Evolutionary conservation across 2,113 vertebrate genomes (phyloP).

Genomic region (Platysternon megacephalum): DNA sequence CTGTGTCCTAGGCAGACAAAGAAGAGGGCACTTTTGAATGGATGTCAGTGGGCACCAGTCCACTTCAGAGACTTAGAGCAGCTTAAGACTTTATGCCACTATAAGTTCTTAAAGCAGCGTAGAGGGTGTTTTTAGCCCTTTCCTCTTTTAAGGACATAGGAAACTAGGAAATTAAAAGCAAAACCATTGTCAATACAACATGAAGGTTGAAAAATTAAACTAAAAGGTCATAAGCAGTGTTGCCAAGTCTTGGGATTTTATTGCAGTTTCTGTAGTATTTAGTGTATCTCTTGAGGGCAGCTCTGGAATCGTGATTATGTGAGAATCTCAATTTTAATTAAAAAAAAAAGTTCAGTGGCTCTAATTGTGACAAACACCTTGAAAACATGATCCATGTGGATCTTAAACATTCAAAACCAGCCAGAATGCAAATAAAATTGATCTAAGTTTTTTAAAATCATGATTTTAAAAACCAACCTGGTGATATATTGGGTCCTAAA

Average conservation of each 20-base stretch:
- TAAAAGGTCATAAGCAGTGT: neutral
- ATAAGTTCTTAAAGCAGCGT: neutral
- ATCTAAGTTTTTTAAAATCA: neutral
- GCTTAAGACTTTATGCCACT: neutral
- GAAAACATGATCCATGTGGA: neutral
- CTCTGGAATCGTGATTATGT: neutral
- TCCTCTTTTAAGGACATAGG: neutral
- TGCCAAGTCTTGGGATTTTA: neutral
- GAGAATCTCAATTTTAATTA: neutral
- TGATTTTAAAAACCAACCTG: neutral
- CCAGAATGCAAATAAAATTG: neutral
- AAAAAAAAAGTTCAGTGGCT: neutral
- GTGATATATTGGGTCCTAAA: neutral
- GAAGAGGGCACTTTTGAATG: neutral
- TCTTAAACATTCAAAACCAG: neutral
- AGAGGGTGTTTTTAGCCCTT: neutral
- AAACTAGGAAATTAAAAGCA: neutral
- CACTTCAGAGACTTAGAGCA: neutral
- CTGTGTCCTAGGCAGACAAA: neutral
- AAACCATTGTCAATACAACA: neutral
- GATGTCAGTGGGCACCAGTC: neutral
- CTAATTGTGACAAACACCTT: neutral
- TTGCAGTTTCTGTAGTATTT: neutral
- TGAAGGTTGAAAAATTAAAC: neutral
- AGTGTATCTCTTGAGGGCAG: neutral